Evolutionary conservation across 2,113 vertebrate genomes (phyloP).

Genomic region (Neogobius melanostomus): DNA sequence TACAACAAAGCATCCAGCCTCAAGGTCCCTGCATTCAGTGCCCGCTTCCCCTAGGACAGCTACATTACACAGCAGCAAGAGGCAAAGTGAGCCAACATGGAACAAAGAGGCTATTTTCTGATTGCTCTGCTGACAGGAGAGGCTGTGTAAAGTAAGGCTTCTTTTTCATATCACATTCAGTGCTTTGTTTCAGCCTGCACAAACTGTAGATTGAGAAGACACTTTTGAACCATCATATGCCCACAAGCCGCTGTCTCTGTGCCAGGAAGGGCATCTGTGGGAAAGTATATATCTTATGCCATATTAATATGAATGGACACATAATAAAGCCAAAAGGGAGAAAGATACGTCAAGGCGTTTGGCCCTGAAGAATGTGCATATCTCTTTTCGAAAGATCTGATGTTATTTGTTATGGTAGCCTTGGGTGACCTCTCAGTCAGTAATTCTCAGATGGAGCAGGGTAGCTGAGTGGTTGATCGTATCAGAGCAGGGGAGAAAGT

Average conservation of each 20-base stretch:
- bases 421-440: not conserved
- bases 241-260: too few species aligned
- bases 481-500: not conserved
- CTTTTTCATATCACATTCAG: not conserved
- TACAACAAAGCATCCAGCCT: constrained; percentile 18
- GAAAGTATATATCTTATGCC: too few species aligned
- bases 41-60: not conserved
- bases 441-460: not conserved
- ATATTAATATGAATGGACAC: too few species aligned
- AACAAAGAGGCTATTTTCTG: constrained; percentile 30
- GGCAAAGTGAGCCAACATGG: constrained; percentile 31
- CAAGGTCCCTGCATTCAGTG: constrained; percentile 17
- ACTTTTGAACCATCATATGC: not conserved
- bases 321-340: too few species aligned
- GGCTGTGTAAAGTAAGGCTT: constrained; percentile 1
- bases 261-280: too few species aligned
- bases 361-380: not conserved
- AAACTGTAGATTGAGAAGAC: not conserved
- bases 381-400: not conserved
- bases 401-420: not conserved
- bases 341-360: too few species aligned
- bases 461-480: not conserved
- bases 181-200: not conserved
- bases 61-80: constrained; percentile 23
- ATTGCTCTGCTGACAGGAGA: constrained; percentile 9